Base-by-base conservation (phyloP, 2,888 invertebrate genomes). In the Drosophila buzzatii region DNA sequence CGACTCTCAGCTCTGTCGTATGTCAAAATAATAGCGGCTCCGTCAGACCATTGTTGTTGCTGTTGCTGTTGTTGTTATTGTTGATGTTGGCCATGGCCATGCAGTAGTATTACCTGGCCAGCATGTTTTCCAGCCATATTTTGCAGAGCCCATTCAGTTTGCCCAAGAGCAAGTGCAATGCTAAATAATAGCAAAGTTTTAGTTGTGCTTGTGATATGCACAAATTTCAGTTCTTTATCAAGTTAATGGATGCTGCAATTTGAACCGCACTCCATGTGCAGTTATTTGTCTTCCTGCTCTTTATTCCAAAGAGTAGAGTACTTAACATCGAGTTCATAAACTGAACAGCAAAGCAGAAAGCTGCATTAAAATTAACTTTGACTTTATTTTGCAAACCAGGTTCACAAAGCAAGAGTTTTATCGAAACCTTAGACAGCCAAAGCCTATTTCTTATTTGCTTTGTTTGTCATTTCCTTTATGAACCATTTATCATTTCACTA, bases 11-110 rank as follows among this genome's bases (percentile, higher is more conserved):
- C 61, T 77, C 76, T 73, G 69, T 79, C 88, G 76, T 85, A 87
- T 87, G 85, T 87, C 85, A 85, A 85, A 87, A 85, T 85, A 87
- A 85, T 82, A 73, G 84, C 70, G 80, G 69, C 62, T 70, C 49
- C 59, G 76, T 76, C 60, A 62, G 70, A 56, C 57, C 83, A 72
- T 84, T 84, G 86, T 72, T 70, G 49, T 65, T 63, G 52, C 42
- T 65, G 10, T n/a, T 58, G 16, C 20, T 58, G 33, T 45, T 58
- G 52, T 58, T 59, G 16, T 23, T 61, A 27, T 49, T 75, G 55
- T 20, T 71, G 41, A 27, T 56, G 53, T 64, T 59, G 53, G 57
- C 51, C 74, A 58, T 65, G 63, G 57, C 55, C 73, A 56, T 55
- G 53, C 61, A 49, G 61, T 64, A 35, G 71, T 44, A 61, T 70